Percentiles rank a stretch among this genome's conserved stretches.
Conservation (phyloP, 2,797 vertebrate species). For the Limosa lapponica region DNA sequence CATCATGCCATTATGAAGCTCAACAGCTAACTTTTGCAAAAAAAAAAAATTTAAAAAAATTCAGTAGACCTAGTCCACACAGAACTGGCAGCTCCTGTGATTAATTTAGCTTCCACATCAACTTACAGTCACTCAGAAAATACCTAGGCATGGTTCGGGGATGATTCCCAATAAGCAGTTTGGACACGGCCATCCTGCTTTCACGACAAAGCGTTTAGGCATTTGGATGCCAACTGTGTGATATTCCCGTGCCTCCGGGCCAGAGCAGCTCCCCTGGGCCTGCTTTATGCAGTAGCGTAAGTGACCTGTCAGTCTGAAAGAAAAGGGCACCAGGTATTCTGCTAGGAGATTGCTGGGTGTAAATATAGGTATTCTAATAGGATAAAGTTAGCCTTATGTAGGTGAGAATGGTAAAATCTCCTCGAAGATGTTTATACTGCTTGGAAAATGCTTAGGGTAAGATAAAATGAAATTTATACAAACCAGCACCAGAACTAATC, state of each 20-base stretch:
- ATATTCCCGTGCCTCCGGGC: neutral
- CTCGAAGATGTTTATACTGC: neutral
- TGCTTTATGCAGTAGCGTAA: neutral
- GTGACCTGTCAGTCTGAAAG: neutral
- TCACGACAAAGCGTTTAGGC: neutral
- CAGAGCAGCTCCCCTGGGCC: neutral
- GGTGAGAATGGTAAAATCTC: neutral
- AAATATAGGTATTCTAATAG: neutral
- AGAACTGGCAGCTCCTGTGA: neutral
- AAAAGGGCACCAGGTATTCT: neutral
- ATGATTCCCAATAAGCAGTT: neutral
- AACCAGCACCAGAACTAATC: neutral
- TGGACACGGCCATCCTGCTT: neutral
- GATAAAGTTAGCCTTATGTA: no score
- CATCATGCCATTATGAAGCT: neutral
- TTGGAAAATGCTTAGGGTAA: neutral
- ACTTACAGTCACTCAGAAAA: neutral
- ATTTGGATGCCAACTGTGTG: neutral
- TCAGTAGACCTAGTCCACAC: neutral
- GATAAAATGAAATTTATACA: neutral
- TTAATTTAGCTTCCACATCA: neutral
- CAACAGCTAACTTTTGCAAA: neutral
- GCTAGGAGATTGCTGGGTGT: neutral
- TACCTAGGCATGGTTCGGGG: neutral
- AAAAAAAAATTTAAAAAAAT: neutral